Evolutionary conservation across 92 coral and sea anemone species (phyloP), one percentile per base, ranked within the genome.

Genomic region (Parazoanthus swiftii): DNA sequence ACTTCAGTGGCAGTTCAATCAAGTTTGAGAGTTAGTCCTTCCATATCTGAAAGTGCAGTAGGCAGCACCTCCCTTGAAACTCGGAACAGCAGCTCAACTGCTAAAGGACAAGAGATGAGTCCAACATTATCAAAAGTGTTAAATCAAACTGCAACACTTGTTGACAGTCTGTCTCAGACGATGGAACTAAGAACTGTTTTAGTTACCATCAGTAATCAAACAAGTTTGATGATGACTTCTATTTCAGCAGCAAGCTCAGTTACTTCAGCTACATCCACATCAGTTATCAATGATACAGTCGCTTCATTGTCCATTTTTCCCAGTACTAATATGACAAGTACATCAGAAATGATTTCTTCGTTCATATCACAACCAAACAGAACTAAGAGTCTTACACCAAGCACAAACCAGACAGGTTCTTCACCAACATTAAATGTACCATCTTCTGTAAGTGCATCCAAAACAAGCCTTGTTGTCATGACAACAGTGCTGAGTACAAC

Each of bases 401-500:
- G 86, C 77, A 71, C 78, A 67, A 51, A 51, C 8, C 81, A 74
- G 29, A 54, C 85, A 66, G 11, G 16, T 25, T 48, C 37, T 26
- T 66, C 10, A 18, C 73, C 68, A 54, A 16, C 38, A 16, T 33
- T 72, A 46, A 36, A 21, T 48, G 38, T 54, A 9, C 23, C 79
- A 37, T 29, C 58, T 80, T 26, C 44, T 71, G 46, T 59, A n/a
- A n/a, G 65, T 43, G 67, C 59, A 21, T 37, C 73, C 25, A 6
- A n/a, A 39, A 48, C 90, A 58, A 73, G 68, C 85, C 23, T 37
- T 21, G 21, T 42, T 11, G 20, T 20, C 58, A 88, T 5, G 59
- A 70, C 84, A 86, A 4, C 79, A 80, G 46, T 38, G 35, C 80
- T 48, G 44, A 70, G 29, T 74, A 84, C 79, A 79, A 72, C 74